Evolutionary conservation across 2,888 invertebrate genomes (phyloP).

Genomic region (Ceraclea dissimilis): DNA sequence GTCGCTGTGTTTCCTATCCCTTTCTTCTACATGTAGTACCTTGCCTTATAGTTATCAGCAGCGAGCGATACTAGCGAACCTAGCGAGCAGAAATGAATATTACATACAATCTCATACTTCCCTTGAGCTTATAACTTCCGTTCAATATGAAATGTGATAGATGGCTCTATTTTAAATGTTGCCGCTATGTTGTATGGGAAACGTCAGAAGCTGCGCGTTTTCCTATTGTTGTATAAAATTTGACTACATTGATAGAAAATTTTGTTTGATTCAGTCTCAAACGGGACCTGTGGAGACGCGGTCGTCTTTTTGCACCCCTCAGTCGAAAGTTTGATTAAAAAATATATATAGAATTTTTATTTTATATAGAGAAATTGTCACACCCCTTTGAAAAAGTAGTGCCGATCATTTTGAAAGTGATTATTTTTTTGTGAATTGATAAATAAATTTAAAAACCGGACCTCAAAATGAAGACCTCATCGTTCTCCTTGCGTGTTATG

Average conservation of each 20-base stretch:
- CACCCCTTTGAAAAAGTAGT: conserved; percentile 4
- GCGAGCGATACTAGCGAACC: no score
- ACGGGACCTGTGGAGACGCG: conserved; percentile 10
- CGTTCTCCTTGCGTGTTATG: conserved; percentile 25
- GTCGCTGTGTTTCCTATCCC: neutral
- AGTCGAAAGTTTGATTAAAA: neutral
- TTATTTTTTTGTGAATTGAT: no score
- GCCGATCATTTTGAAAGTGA: neutral
- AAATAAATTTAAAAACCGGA: no score
- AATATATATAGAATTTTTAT: neutral
- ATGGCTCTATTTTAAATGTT: no score
- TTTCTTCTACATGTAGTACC: neutral
- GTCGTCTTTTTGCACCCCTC: conserved; percentile 3
- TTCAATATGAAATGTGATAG: no score
- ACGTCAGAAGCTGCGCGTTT: no score
- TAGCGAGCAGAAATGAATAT: no score
- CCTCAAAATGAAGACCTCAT: conserved; percentile 24
- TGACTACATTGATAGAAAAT: no score
- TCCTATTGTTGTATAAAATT: no score
- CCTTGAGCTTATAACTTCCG: no score
- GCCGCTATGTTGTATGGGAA: no score
- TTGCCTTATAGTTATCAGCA: conserved; percentile 5
- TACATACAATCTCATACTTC: no score
- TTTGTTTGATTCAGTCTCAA: conserved; percentile 18
- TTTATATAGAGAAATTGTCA: neutral